Evolutionary conservation across 2,797 vertebrate species (phyloP).

Genomic region (Phoeniculus purpureus): DNA sequence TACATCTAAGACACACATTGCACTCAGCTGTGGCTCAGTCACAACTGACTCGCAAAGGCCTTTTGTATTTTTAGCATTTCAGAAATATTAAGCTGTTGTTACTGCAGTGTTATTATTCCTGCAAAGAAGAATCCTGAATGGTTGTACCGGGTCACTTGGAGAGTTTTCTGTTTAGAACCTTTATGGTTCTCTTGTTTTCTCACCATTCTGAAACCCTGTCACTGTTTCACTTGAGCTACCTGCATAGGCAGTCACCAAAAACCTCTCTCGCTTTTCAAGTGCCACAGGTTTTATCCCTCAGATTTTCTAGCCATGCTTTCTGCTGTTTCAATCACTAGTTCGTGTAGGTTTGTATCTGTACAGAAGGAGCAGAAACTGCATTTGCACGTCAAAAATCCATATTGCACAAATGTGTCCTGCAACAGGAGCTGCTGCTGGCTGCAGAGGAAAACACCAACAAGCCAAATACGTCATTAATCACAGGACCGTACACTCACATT

Average conservation of each 20-base stretch:
- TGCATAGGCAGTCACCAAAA: background rate
- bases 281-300: background rate
- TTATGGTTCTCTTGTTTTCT: background rate
- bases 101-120: background rate
- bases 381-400: background rate
- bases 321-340: background rate
- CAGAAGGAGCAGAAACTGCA: background rate
- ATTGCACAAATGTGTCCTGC: background rate
- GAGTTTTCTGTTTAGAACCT: background rate
- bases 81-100: background rate
- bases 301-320: background rate
- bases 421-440: background rate
- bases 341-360: background rate
- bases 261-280: background rate
- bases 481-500: background rate
- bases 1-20: background rate
- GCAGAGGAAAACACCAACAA: background rate
- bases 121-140: background rate
- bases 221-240: background rate
- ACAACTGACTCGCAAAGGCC: background rate
- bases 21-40: background rate
- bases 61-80: background rate
- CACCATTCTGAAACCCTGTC: background rate
- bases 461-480: background rate
- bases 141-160: background rate